Evolutionary conservation across 2,113 vertebrate species (phyloP), one percentile per base, ranked within the genome.

Genomic region (Daboia siamensis): DNA sequence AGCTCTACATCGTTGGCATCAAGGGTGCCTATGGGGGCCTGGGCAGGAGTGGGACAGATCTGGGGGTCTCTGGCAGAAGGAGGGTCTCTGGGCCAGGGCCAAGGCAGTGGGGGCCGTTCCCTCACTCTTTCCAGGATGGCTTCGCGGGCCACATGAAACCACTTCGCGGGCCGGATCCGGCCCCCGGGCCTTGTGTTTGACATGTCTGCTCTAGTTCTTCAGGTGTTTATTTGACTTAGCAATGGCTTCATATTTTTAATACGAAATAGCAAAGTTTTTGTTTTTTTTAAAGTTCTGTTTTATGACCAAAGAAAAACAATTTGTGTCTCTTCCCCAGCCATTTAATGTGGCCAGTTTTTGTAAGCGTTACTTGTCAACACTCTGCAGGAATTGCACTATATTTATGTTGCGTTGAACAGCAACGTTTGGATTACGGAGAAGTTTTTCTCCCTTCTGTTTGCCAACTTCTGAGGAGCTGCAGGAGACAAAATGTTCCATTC

Each of bases 231-330:
- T 93, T 95, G 92, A 90, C 59, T 94, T 94, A 91, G 92, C 93
- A 94, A 93, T 91, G 91, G 94, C 88, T 48, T 94, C 90, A 74
- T 95, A 95, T 95, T 96, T 95, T 91, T 92, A 90, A 54, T 87
- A 92, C 85, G 94, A 95, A 94, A 80, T 44, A 92, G 51, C 88
- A 93, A 13, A 13, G 26, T 12, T n/a, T 3, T 51, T 51, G 4
- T 64, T 3, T 29, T 61, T 64, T n/a, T 61, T 26, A 94, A 94
- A 92, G 96, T 88, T 89, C 57, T 91, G 86, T 69, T 48, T 89
- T 94, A 92, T 39, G 89, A 93, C 94, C 94, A 93, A 33, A 96
- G 95, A 90, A 95, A 95, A 96, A 0, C 0, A 0, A 89, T 93
- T 94, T 85, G 93, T 90, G 56, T 86, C 93, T 93, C 10, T 94